Evolutionary conservation across 2,888 invertebrate genomes (phyloP).

Genomic region (Eudemis profundana): DNA sequence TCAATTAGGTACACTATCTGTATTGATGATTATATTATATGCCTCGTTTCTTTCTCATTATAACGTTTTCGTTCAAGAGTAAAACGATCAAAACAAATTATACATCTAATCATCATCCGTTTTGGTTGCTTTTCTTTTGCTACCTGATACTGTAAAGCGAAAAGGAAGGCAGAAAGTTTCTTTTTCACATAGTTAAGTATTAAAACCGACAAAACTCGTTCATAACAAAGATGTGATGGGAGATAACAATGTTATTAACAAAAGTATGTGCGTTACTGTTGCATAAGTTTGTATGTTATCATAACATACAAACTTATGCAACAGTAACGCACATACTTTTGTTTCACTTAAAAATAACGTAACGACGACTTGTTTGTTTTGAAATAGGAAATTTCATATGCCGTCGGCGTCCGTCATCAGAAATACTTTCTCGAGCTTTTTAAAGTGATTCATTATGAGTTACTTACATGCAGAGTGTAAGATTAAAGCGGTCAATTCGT

Average conservation of each 20-base stretch:
- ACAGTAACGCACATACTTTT: constrained; percentile 33
- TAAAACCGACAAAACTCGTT: constrained; percentile 21
- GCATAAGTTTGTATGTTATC: constrained; percentile 31
- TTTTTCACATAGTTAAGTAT: constrained; percentile 35
- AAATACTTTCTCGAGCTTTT: constrained; percentile 32
- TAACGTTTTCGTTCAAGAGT: no score
- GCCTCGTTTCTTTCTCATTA: no score
- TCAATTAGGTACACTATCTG: no score
- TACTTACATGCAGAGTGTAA: constrained; percentile 13
- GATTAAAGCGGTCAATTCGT: constrained; percentile 27
- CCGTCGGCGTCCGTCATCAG: constrained; percentile 16
- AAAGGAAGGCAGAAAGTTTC: constrained; percentile 12
- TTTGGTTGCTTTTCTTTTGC: neutral
- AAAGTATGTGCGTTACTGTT: constrained; percentile 34
- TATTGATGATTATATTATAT: no score
- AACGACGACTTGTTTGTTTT: constrained; percentile 26
- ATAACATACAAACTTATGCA: constrained; percentile 32
- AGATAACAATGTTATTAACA: no score
- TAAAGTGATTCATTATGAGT: constrained; percentile 18
- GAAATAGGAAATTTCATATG: constrained; percentile 16
- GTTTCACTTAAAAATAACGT: constrained; percentile 28
- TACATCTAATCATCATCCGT: no score
- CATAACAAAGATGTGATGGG: constrained; percentile 29
- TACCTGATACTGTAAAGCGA: neutral
- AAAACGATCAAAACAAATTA: no score